Evolutionary conservation across 2,888 invertebrate species (phyloP).

Genomic region (Dasysyrphus albostriatus): DNA sequence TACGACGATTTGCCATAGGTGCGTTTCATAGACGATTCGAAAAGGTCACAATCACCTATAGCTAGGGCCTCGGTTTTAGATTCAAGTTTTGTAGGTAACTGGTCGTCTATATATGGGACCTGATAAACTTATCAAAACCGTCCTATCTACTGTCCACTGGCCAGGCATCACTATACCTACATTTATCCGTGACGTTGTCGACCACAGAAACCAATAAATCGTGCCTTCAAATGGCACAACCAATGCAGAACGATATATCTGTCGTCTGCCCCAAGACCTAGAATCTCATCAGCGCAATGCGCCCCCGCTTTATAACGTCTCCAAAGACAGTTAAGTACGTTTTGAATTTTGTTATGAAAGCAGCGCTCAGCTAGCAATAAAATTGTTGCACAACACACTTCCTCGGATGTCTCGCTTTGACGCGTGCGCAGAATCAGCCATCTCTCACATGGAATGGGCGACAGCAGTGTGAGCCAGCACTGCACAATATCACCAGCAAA

Average conservation of each 20-base stretch:
- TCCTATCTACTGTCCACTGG: conserved; percentile 45
- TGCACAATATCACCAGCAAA: conserved; percentile 41
- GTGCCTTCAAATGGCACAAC: conserved; percentile 49
- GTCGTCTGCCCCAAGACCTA: conserved; percentile 53
- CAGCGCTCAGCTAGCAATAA: conserved; percentile 17
- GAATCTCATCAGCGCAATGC: conserved; percentile 68
- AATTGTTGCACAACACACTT: conserved; percentile 69
- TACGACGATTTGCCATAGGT: conserved; percentile 38
- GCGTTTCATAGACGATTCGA: conserved; percentile 36
- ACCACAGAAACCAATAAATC: conserved; percentile 48
- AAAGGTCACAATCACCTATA: conserved; percentile 46
- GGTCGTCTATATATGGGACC: conserved; percentile 8
- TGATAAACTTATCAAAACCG: conserved; percentile 71
- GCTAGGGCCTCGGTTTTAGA: not conserved
- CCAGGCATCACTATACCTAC: conserved; percentile 19
- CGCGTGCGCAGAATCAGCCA: conserved; percentile 24
- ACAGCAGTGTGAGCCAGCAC: conserved; percentile 16
- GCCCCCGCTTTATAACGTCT: conserved; percentile 56
- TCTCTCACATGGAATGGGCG: conserved; percentile 1
- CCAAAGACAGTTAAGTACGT: conserved; percentile 16
- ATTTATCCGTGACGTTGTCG: conserved; percentile 47
- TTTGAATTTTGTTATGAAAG: conserved; percentile 46
- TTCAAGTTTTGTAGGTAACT: not conserved
- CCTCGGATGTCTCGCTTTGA: conserved; percentile 72
- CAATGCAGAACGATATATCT: conserved; percentile 57